These are phyloP conservation scores for Zapus hudsonius DNA, from an alignment of 2,113 vertebrate species.

Conservation along the genomic window DNA sequence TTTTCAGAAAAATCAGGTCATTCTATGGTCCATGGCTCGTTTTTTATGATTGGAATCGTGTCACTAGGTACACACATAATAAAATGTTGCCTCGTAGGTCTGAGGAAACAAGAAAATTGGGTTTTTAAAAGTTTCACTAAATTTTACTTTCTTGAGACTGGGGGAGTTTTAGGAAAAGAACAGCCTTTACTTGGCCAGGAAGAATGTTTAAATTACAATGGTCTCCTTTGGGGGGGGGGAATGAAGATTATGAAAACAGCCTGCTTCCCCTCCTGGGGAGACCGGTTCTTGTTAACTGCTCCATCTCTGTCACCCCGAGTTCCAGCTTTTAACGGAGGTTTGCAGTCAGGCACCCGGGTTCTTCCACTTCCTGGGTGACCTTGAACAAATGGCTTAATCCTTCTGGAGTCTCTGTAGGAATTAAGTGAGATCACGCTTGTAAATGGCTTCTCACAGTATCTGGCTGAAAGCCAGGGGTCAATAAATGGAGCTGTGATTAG, in stretches of 20 bases:
- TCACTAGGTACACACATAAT: slow-evolving; percentile 50
- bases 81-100: slow-evolving; percentile 5
- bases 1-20: slow-evolving; percentile 70
- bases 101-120: slow-evolving; percentile 7
- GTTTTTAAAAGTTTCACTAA: background rate
- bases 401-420: background rate
- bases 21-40: slow-evolving; percentile 62
- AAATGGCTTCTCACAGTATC: slow-evolving; percentile 25
- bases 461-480: slow-evolving; percentile 58
- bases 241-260: background rate
- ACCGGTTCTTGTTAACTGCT: background rate
- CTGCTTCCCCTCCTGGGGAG: background rate
- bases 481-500: slow-evolving; percentile 35
- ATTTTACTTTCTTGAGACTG: background rate
- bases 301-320: background rate
- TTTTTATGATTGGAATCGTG: slow-evolving; percentile 64
- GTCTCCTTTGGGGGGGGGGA: background rate
- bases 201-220: background rate
- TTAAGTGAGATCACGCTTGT: slow-evolving; percentile 60
- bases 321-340: background rate
- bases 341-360: background rate
- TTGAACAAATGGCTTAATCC: slow-evolving; percentile 52
- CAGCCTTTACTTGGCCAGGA: background rate
- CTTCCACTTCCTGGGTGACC: slow-evolving; percentile 36
- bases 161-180: background rate